Conservation (phyloP, 2,797 vertebrate genomes). For the Characodon lateralis region DNA sequence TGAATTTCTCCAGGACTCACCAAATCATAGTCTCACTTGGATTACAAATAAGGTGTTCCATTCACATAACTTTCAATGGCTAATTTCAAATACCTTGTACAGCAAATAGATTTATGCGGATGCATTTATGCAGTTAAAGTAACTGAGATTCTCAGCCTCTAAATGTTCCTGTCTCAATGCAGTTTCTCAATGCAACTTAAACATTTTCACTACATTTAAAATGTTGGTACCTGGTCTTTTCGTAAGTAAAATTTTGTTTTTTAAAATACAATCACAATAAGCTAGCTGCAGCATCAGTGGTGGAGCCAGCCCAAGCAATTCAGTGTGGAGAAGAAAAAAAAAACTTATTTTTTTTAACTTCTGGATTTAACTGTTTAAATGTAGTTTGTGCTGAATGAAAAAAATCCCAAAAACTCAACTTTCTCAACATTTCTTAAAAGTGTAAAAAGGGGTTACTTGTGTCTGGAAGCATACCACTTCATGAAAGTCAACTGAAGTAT, state of each 20-base stretch:
- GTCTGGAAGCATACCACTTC: background rate
- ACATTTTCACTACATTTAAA: too few species aligned
- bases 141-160: too few species aligned
- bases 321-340: background rate
- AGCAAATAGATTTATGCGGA: too few species aligned
- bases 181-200: too few species aligned
- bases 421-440: background rate
- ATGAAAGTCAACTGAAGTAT: background rate
- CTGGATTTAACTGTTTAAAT: background rate
- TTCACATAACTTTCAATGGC: too few species aligned
- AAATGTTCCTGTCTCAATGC: too few species aligned
- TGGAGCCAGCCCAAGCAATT: background rate
- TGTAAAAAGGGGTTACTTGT: background rate
- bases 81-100: too few species aligned
- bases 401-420: background rate
- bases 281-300: background rate
- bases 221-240: too few species aligned
- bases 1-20: too few species aligned
- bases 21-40: too few species aligned
- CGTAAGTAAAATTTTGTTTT: background rate
- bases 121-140: too few species aligned
- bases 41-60: too few species aligned
- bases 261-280: background rate
- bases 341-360: background rate
- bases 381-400: background rate